Percentiles rank a stretch among this genome's conserved stretches.
phyloP scores from a whole-genome alignment of 2,113 vertebrate species.

The Calyptommatus sinebrachiatus region DNA sequence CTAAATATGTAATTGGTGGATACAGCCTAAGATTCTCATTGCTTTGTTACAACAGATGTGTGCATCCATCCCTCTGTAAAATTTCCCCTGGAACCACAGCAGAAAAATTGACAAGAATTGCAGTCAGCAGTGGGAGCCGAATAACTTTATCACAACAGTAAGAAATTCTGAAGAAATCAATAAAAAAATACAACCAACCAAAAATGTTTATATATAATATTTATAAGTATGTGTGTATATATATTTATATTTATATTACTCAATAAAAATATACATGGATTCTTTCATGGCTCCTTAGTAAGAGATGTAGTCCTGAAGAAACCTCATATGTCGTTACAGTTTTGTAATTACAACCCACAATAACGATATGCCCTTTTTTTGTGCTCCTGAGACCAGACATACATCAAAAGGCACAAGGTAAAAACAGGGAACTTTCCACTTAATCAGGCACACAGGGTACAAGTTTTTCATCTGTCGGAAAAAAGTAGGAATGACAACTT shows the following conservation, averaged over 20 bases:
- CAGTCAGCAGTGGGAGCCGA: constrained; percentile 47
- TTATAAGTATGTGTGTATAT: constrained; percentile 54
- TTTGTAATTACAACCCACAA: constrained; percentile 26
- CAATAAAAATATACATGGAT: constrained; percentile 61
- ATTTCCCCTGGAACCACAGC: constrained; percentile 11
- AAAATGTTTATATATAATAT: constrained; percentile 62
- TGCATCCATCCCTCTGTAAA: no score
- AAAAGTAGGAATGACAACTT: neutral
- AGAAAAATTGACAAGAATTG: constrained; percentile 38
- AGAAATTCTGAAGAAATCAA: constrained; percentile 65
- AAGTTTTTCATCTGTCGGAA: constrained; percentile 7
- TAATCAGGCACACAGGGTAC: constrained; percentile 9
- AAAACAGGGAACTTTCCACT: constrained; percentile 35
- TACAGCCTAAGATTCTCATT: no score
- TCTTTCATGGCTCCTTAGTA: constrained; percentile 65
- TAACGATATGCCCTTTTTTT: neutral
- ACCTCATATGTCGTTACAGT: neutral
- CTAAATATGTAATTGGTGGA: no score
- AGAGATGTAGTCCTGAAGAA: constrained; percentile 37
- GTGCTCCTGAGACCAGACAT: constrained; percentile 26
- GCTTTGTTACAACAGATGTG: no score
- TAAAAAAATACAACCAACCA: constrained; percentile 70
- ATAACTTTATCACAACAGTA: constrained; percentile 45
- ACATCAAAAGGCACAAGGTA: constrained; percentile 56
- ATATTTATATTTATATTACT: constrained; percentile 63